These are phyloP conservation scores for Albula glossodonta DNA, from an alignment of 2,113 vertebrate species.

Conservation along the genomic window DNA sequence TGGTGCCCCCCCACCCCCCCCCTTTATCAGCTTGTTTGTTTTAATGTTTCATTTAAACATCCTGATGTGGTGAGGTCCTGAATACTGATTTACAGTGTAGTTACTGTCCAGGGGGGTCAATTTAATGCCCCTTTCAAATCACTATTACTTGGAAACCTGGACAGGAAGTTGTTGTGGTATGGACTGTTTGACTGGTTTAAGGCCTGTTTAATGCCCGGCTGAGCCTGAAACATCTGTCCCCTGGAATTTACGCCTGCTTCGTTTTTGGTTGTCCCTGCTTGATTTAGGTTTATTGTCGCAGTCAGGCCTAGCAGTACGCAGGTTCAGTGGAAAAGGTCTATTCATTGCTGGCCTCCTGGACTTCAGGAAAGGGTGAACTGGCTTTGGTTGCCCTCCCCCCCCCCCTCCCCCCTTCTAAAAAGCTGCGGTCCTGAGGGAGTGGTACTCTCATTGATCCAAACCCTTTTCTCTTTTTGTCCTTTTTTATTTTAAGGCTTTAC, in stretches of 20 bases:
- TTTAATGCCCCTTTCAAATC: neutral
- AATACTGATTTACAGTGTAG: neutral
- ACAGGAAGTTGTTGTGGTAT: neutral
- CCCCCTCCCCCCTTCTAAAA: neutral
- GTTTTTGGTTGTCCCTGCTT: neutral
- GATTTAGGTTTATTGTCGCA: neutral
- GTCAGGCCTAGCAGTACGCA: neutral
- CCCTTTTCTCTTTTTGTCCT: neutral
- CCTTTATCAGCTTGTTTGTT: neutral
- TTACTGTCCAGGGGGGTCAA: neutral
- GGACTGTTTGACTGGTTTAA: neutral
- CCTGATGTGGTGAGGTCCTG: neutral
- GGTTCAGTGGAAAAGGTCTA: neutral
- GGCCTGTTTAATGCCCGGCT: neutral
- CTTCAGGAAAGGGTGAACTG: neutral
- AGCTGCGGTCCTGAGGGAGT: neutral
- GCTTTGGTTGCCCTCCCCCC: neutral
- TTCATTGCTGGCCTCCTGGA: neutral
- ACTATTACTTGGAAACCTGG: neutral
- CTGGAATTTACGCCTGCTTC: neutral
- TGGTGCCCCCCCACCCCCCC: neutral
- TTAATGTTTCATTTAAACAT: neutral
- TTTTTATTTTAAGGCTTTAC: neutral
- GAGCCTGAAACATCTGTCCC: neutral
- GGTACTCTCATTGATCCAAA: neutral